A percentile compares a stretch with the other conserved stretches of the same genome.
Conservation (phyloP, 2,113 vertebrate species). For the Melospiza melodia region DNA sequence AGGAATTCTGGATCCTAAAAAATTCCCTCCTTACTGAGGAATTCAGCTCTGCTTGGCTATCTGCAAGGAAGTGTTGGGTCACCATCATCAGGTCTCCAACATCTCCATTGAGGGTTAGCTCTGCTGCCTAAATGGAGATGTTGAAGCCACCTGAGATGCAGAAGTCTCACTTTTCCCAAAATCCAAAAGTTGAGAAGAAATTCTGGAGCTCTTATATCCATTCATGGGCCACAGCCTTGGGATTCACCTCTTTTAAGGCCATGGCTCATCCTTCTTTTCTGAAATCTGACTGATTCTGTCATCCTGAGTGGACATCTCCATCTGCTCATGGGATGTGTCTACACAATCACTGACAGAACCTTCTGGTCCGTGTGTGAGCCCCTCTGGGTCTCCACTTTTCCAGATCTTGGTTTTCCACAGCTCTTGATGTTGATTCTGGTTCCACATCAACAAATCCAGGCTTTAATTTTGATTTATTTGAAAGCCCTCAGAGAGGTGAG, state of each 20-base stretch:
- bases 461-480: background rate
- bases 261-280: background rate
- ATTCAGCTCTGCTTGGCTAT: background rate
- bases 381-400: background rate
- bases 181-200: background rate
- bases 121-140: background rate
- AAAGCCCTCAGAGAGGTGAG: background rate
- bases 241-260: background rate
- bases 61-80: background rate
- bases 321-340: background rate
- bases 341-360: rapidly evolving
- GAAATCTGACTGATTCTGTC: background rate
- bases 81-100: rapidly evolving
- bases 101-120: rapidly evolving
- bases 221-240: no score
- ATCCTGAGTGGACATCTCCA: rapidly evolving
- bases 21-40: background rate
- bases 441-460: background rate
- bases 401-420: background rate
- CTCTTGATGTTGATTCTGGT: background rate
- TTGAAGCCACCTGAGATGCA: background rate
- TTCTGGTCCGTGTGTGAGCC: rapidly evolving
- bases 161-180: background rate
- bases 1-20: background rate
- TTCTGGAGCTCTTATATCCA: background rate